A percentile compares a stretch with the other conserved stretches of the same genome.
Evolutionary conservation across 2,113 vertebrate species (phyloP).

Genomic region (Pollimyrus isidori): DNA sequence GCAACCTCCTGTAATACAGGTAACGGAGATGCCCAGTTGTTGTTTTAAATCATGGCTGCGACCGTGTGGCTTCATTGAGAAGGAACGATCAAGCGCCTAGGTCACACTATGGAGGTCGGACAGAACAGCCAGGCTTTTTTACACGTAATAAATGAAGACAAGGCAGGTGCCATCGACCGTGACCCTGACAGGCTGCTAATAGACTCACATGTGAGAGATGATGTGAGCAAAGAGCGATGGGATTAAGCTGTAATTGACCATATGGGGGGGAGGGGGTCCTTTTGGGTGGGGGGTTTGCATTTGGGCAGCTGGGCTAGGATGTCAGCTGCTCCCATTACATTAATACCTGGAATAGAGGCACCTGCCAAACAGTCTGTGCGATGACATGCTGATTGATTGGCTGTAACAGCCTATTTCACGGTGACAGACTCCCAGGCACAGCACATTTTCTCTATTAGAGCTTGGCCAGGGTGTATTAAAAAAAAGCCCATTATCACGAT

Average conservation of each 20-base stretch:
- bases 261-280: not conserved
- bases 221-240: constrained; percentile 19
- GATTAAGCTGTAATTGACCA: constrained; percentile 17
- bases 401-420: constrained; percentile 40
- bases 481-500: constrained; percentile 18
- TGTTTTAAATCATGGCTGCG: not conserved
- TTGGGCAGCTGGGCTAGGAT: constrained; percentile 39
- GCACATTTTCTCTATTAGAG: constrained; percentile 27
- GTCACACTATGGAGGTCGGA: not conserved
- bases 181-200: not conserved
- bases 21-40: not conserved
- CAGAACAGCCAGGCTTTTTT: not conserved
- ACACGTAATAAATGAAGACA: constrained; percentile 50
- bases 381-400: constrained; percentile 50
- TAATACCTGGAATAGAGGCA: constrained; percentile 43
- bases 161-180: constrained; percentile 54
- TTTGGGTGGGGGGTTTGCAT: constrained; percentile 18
- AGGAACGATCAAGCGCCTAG: not conserved
- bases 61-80: not conserved
- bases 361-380: constrained; percentile 42
- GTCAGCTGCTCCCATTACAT: constrained; percentile 36
- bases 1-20: not conserved
- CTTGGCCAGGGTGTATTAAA: constrained; percentile 28
- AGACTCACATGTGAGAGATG: not conserved
- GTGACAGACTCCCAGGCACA: constrained; percentile 19